These are phyloP conservation scores for Thamnophis sirtalis DNA, from an alignment of 2,113 vertebrate species.

Conservation along the genomic window DNA sequence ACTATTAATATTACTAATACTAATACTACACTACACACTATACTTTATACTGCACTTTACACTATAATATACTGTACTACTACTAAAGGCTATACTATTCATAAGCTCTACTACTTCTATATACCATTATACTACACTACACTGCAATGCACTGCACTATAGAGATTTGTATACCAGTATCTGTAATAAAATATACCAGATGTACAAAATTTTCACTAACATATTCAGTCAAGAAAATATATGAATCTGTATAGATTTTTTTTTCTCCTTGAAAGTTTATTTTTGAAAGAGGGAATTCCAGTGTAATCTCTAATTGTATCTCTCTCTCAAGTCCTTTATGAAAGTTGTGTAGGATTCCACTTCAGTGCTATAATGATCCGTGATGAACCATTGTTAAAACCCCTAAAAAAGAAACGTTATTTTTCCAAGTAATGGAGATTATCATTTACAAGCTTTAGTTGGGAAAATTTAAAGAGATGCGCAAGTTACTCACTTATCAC, in stretches of 20 bases:
- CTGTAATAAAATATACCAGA: no score
- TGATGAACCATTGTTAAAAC: not conserved
- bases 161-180: not conserved
- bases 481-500: not conserved
- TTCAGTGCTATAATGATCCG: not conserved
- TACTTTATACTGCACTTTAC: not conserved
- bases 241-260: not conserved
- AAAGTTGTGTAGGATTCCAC: not conserved
- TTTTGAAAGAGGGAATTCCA: not conserved
- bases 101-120: no score
- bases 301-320: not conserved
- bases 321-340: no score
- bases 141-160: not conserved
- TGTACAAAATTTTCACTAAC: not conserved
- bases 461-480: not conserved
- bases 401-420: not conserved
- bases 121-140: not conserved
- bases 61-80: not conserved
- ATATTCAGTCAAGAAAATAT: not conserved
- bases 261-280: slow-evolving; percentile 5
- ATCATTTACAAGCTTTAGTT: not conserved
- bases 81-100: no score
- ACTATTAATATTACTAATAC: no score
- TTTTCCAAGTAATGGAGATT: not conserved
- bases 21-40: no score